phyloP scores from a whole-genome alignment of 1,140 invertebrate species.

The Temnothorax longispinosus region DNA sequence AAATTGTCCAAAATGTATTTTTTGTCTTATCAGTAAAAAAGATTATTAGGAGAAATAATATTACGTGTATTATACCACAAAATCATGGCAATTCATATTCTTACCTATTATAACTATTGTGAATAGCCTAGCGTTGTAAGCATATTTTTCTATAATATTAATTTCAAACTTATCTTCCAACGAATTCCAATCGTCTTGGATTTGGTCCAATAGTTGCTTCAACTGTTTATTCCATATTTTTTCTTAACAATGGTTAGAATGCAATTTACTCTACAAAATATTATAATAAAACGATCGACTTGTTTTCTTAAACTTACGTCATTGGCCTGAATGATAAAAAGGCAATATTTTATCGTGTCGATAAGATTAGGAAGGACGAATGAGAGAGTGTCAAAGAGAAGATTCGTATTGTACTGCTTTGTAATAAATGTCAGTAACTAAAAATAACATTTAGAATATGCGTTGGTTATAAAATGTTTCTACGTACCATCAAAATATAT shows the following conservation, averaged over 20 bases:
- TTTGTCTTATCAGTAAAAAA: neutral
- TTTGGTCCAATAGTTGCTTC: constrained; percentile 16
- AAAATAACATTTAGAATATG: neutral
- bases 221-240: constrained; percentile 6
- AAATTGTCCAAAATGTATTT: neutral
- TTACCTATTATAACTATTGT: neutral
- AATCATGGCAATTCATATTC: neutral
- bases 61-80: neutral
- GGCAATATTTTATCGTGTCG: constrained; percentile 10
- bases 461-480: neutral
- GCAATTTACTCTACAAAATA: neutral
- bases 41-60: neutral
- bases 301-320: neutral
- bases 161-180: constrained; percentile 44
- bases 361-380: constrained; percentile 11
- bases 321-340: constrained; percentile 18
- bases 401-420: neutral
- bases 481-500: neutral
- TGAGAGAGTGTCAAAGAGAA: neutral
- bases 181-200: constrained; percentile 35
- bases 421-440: constrained; percentile 30
- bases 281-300: neutral
- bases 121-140: neutral
- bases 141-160: constrained; percentile 37
- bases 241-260: neutral